Conservation (phyloP, 2,797 vertebrate genomes). For the Sternotherus odoratus region DNA sequence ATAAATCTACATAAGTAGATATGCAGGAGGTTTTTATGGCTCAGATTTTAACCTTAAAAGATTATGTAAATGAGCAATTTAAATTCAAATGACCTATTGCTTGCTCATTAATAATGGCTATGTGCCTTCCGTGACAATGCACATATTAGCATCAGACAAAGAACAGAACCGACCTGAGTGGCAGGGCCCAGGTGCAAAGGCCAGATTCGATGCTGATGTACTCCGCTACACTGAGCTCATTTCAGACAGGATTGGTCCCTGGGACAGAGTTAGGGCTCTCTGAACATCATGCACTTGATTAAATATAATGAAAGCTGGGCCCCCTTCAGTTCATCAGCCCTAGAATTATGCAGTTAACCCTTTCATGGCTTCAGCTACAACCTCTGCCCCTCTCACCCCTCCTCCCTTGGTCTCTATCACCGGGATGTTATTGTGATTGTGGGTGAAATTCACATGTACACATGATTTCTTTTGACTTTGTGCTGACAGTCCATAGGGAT, state of each 20-base stretch:
- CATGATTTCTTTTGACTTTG: neutral
- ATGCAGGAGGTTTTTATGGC: neutral
- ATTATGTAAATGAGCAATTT: constrained; percentile 54
- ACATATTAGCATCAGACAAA: neutral
- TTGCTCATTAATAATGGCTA: neutral
- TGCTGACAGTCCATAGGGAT: neutral
- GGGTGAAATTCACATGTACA: rapidly evolving
- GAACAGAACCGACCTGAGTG: rapidly evolving
- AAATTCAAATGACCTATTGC: constrained; percentile 1
- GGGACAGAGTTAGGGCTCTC: neutral
- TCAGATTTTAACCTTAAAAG: constrained; percentile 5
- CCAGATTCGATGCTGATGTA: rapidly evolving
- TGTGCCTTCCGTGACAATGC: neutral
- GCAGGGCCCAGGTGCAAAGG: rapidly evolving
- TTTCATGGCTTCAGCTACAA: rapidly evolving
- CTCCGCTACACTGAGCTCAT: rapidly evolving
- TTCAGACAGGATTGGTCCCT: neutral
- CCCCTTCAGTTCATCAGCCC: neutral
- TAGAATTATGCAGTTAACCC: neutral
- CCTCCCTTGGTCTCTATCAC: neutral
- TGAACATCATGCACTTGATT: neutral
- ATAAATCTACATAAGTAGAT: neutral
- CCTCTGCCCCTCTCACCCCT: neutral
- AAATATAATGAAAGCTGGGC: neutral
- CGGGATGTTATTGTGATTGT: neutral